A percentile compares a stretch with the other conserved stretches of the same genome.
These are phyloP conservation scores for Chloropsis hardwickii DNA, from an alignment of 2,113 vertebrate species.

Conservation along the genomic window DNA sequence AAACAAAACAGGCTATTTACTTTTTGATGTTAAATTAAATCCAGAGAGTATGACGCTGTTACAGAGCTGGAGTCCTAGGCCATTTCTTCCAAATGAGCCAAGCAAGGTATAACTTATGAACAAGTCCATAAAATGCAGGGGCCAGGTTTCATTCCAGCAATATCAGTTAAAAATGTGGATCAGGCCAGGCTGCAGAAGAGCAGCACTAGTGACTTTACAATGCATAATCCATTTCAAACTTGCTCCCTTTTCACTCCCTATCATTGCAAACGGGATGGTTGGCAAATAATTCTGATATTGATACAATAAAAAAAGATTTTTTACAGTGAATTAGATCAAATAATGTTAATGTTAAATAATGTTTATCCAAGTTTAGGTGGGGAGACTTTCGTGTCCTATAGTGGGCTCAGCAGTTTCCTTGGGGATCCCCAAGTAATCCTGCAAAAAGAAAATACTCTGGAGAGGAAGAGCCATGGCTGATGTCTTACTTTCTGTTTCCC, in stretches of 20 bases:
- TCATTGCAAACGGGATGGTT: background rate
- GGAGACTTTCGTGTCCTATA: background rate
- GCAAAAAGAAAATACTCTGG: background rate
- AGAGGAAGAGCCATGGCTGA: background rate
- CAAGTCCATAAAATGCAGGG: background rate
- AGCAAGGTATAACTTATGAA: slow-evolving; percentile 40
- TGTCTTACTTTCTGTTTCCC: background rate
- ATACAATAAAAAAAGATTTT: background rate
- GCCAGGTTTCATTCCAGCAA: background rate
- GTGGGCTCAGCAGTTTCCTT: background rate
- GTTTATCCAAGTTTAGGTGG: background rate
- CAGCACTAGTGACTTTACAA: background rate
- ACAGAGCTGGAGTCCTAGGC: background rate
- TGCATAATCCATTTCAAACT: background rate
- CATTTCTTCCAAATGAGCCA: slow-evolving; percentile 21
- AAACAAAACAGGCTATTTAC: slow-evolving; percentile 60
- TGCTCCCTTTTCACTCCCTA: background rate
- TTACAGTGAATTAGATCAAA: background rate
- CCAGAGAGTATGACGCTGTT: slow-evolving; percentile 26
- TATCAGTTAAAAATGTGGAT: background rate
- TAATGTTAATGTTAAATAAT: background rate
- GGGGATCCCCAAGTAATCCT: background rate
- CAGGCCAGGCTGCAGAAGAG: background rate
- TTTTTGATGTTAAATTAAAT: slow-evolving; percentile 68
- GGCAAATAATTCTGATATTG: background rate